Percentiles rank a stretch among this genome's conserved stretches.
Conservation (phyloP, 2,797 vertebrate genomes). For the Hippocampus kuda region DNA sequence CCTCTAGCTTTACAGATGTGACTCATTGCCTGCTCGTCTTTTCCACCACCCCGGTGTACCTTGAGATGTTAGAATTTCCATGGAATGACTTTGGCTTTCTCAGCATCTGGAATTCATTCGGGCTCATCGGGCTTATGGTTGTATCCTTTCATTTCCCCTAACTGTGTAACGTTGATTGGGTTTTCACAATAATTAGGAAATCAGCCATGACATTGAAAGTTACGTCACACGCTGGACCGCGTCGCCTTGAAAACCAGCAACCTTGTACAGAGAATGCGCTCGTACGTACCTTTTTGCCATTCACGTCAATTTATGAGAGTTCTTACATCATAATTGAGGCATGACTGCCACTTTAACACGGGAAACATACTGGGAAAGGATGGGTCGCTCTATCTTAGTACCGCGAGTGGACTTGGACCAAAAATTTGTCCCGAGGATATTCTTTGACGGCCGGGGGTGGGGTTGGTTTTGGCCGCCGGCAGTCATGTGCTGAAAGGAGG, state of each 20-base stretch:
- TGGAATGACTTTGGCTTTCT: conserved; percentile 36
- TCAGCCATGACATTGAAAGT: not conserved
- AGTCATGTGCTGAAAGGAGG: too few species aligned
- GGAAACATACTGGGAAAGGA: not conserved
- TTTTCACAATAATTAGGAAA: conserved; percentile 3
- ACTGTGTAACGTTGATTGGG: not conserved
- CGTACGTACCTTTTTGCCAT: not conserved
- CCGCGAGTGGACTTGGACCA: too few species aligned
- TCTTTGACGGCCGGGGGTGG: too few species aligned
- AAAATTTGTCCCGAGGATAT: too few species aligned
- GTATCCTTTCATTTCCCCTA: conserved; percentile 11
- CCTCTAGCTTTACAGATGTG: conserved; percentile 38
- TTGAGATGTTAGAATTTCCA: conserved; percentile 56
- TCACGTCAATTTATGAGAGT: not conserved
- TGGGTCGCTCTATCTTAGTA: not conserved
- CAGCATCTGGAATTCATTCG: conserved; percentile 50
- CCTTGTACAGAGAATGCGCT: not conserved
- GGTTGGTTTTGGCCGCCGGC: too few species aligned
- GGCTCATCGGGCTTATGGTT: conserved; percentile 25
- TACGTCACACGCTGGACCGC: not conserved
- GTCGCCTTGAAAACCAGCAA: not conserved
- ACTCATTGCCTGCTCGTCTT: conserved; percentile 48
- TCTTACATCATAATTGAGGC: not conserved
- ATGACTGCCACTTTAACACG: not conserved
- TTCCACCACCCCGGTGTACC: conserved; percentile 48